A percentile compares a stretch with the other conserved stretches of the same genome.
Evolutionary conservation across 2,888 invertebrate genomes (phyloP).

Genomic region (Sminthurides aquaticus): DNA sequence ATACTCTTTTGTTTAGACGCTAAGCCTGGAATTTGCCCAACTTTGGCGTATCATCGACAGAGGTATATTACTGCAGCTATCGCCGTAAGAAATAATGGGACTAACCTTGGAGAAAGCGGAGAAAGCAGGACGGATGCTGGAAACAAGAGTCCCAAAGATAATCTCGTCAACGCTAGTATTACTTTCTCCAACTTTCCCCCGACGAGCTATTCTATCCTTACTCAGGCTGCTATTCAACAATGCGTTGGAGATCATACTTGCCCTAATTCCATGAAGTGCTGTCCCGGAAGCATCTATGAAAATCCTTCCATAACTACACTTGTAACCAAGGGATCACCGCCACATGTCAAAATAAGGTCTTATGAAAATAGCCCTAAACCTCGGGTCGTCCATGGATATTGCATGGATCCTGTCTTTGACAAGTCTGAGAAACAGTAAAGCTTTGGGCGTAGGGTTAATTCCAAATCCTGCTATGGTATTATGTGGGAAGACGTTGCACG

Average conservation of each 20-base stretch:
- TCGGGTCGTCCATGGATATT: conserved; percentile 26
- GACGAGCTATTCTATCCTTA: conserved; percentile 3
- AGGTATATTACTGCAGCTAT: neutral
- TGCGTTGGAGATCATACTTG: conserved; percentile 33
- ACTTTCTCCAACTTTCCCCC: neutral
- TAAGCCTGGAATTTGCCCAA: conserved; percentile 31
- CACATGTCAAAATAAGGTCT: neutral
- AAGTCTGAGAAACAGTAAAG: too few species aligned
- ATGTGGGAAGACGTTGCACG: too few species aligned
- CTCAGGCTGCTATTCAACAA: conserved; percentile 9
- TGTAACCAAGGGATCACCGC: conserved; percentile 4
- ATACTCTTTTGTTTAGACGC: conserved; percentile 17
- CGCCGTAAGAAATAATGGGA: neutral
- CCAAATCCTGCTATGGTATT: too few species aligned
- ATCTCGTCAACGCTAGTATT: neutral
- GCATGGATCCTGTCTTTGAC: conserved; percentile 26
- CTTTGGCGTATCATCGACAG: conserved; percentile 4
- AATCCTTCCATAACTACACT: neutral
- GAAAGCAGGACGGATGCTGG: neutral
- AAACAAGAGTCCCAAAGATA: conserved; percentile 15
- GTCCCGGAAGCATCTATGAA: conserved; percentile 16
- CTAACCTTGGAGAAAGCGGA: too few species aligned
- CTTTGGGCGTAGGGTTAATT: too few species aligned
- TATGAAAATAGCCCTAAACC: neutral
- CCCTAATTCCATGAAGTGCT: conserved; percentile 32